These are phyloP conservation scores for Osmerus eperlanus DNA, from an alignment of 2,113 vertebrate genomes.

Conservation along the genomic window DNA sequence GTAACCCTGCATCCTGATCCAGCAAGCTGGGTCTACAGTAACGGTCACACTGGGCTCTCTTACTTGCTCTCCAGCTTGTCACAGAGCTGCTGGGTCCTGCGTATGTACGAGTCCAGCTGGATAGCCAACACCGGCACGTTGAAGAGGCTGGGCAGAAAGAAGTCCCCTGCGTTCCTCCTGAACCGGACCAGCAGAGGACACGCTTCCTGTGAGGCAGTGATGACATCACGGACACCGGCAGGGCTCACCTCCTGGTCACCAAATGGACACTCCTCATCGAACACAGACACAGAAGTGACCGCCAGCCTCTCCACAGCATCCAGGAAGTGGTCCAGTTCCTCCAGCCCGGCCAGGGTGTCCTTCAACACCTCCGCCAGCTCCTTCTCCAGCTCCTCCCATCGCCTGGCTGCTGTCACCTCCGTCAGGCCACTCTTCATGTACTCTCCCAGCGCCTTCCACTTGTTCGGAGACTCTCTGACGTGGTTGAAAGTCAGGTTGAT, in stretches of 20 bases:
- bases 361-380: constrained; percentile 52
- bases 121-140: constrained; percentile 2
- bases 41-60: background rate
- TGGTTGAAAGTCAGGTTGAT: constrained; percentile 26
- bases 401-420: constrained; percentile 20
- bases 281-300: constrained; percentile 64
- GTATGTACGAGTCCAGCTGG: constrained; percentile 2
- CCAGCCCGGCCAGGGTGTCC: constrained; percentile 52
- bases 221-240: constrained; percentile 33
- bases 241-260: constrained; percentile 36
- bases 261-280: constrained; percentile 35
- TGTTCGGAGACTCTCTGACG: constrained; percentile 31
- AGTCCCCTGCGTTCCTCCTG: constrained; percentile 28
- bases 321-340: constrained; percentile 58
- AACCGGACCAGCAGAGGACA: constrained; percentile 45
- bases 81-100: background rate
- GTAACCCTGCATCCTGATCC: background rate
- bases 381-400: constrained; percentile 42
- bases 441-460: constrained; percentile 27
- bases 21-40: background rate
- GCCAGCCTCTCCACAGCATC: constrained; percentile 69
- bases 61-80: constrained; percentile 7
- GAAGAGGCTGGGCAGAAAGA: constrained; percentile 10
- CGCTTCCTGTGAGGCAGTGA: constrained; percentile 37
- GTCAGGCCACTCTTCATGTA: constrained; percentile 45